These are phyloP conservation scores for Ochlodes sylvanus DNA, from an alignment of 2,888 invertebrate genomes.

Conservation along the genomic window DNA sequence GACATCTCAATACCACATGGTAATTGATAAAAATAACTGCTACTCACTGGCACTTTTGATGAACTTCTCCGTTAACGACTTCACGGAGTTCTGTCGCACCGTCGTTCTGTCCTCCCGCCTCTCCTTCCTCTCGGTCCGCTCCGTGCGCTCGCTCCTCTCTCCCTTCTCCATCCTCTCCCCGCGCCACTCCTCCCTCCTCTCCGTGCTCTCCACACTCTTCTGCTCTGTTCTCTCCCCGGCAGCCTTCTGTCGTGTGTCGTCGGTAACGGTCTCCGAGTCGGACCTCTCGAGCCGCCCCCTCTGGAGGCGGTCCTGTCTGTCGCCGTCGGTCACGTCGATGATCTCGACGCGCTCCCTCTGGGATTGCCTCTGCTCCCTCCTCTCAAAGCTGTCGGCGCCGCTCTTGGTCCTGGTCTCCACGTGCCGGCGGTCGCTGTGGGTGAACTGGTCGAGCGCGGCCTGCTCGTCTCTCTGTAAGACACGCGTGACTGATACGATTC, in stretches of 20 bases:
- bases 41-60: conserved; percentile 87
- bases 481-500: neutral
- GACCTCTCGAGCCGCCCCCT: conserved; percentile 34
- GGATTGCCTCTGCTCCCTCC: conserved; percentile 41
- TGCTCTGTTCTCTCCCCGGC: conserved; percentile 27
- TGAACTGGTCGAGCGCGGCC: conserved; percentile 73
- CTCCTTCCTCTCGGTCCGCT: conserved; percentile 50
- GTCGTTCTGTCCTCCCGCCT: conserved; percentile 68
- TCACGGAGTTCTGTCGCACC: conserved; percentile 89
- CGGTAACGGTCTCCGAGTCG: conserved; percentile 30
- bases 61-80: conserved; percentile 91
- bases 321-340: conserved; percentile 43
- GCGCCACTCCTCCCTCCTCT: conserved; percentile 54
- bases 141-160: conserved; percentile 53
- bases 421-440: conserved; percentile 65
- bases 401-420: conserved; percentile 54
- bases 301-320: conserved; percentile 38
- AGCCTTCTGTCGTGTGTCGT: conserved; percentile 23
- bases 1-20: neutral
- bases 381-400: conserved; percentile 47
- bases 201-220: conserved; percentile 46
- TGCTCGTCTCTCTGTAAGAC: conserved; percentile 69
- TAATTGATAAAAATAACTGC: neutral
- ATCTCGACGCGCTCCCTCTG: conserved; percentile 41
- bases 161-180: conserved; percentile 52